These are phyloP conservation scores for Leptopilina boulardi DNA, from an alignment of 1,140 invertebrate species.

Conservation along the genomic window DNA sequence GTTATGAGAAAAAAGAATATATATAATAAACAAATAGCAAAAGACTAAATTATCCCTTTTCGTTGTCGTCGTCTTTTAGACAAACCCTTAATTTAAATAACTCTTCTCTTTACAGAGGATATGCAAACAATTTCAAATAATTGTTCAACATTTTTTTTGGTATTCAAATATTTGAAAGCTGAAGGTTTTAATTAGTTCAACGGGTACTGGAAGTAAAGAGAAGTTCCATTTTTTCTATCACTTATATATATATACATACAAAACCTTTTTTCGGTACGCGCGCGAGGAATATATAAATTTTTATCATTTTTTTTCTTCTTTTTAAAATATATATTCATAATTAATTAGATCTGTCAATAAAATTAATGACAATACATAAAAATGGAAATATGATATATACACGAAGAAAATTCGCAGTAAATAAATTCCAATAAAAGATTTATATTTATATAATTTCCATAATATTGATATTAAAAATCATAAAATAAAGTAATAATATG, in stretches of 20 bases:
- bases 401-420: too few species aligned
- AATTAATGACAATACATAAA: too few species aligned
- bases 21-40: background rate
- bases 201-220: slow-evolving; percentile 4
- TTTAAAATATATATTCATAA: too few species aligned
- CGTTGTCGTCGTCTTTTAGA: slow-evolving; percentile 16
- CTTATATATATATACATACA: background rate
- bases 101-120: slow-evolving; percentile 8
- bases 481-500: too few species aligned
- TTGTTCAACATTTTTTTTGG: slow-evolving; percentile 14
- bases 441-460: too few species aligned
- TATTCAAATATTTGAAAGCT: slow-evolving; percentile 10
- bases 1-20: background rate
- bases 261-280: too few species aligned
- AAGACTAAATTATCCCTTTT: background rate
- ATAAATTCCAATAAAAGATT: too few species aligned
- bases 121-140: slow-evolving; percentile 14
- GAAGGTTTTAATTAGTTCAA: slow-evolving; percentile 17
- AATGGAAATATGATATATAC: too few species aligned
- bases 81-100: slow-evolving; percentile 7
- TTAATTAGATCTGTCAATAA: too few species aligned
- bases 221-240: slow-evolving; percentile 18
- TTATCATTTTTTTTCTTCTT: too few species aligned
- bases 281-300: too few species aligned
- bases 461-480: too few species aligned